These are phyloP conservation scores for Melanotaenia boesemani DNA, from an alignment of 2,797 vertebrate genomes.

Conservation along the genomic window DNA sequence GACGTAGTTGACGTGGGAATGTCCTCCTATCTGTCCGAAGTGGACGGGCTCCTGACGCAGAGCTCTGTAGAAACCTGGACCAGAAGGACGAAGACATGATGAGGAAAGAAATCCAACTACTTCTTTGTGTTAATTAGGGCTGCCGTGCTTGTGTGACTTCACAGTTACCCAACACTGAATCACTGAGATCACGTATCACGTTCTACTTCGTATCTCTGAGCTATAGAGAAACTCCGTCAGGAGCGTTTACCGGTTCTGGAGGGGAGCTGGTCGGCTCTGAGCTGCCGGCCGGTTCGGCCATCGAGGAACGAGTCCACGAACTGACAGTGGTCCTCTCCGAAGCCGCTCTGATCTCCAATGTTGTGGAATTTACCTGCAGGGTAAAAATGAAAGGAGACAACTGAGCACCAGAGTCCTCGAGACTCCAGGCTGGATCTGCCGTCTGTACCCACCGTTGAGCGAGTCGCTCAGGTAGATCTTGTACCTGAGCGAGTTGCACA, in stretches of 20 bases:
- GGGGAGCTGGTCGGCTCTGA: slow-evolving; percentile 86
- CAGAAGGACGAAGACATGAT: neutral
- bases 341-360: slow-evolving; percentile 94
- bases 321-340: slow-evolving; percentile 97
- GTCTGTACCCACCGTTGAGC: slow-evolving; percentile 87
- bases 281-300: slow-evolving; percentile 90
- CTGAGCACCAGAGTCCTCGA: slow-evolving; percentile 11
- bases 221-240: no score
- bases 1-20: slow-evolving; percentile 91
- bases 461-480: slow-evolving; percentile 97
- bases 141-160: no score
- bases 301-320: slow-evolving; percentile 97
- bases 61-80: slow-evolving; percentile 92
- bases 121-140: no score
- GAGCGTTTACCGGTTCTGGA: slow-evolving; percentile 80
- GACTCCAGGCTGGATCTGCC: neutral
- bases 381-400: rapidly evolving
- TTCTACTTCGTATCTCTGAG: no score
- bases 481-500: slow-evolving; percentile 97
- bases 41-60: slow-evolving; percentile 94
- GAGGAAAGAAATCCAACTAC: no score
- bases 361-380: slow-evolving; percentile 92
- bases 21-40: slow-evolving; percentile 92
- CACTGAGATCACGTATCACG: no score
- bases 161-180: no score